phyloP scores from a whole-genome alignment of 2,888 invertebrate species.

The Nephrotoma flavescens region DNA sequence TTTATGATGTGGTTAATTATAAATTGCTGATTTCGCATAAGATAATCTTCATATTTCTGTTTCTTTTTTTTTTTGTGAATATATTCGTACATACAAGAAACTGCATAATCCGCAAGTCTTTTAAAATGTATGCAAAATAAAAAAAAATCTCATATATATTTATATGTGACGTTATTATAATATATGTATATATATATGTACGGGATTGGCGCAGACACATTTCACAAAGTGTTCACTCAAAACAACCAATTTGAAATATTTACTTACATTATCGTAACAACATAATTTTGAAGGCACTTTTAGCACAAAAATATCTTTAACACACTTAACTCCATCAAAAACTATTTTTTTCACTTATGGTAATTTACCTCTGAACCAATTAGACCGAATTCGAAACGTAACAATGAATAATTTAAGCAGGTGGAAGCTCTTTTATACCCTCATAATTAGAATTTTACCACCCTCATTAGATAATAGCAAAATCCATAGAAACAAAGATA shows the following conservation, averaged over 20 bases:
- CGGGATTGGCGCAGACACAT: neutral
- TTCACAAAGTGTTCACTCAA: neutral
- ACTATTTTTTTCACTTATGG: neutral
- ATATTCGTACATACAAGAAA: neutral
- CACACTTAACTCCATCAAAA: neutral
- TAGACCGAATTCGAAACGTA: neutral
- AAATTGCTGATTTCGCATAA: neutral
- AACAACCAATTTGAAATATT: neutral
- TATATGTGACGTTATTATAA: neutral
- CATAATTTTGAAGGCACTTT: neutral
- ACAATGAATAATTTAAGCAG: conserved; percentile 12
- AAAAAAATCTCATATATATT: neutral
- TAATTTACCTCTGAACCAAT: neutral
- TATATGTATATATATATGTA: neutral
- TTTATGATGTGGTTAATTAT: neutral
- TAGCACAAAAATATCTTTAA: neutral
- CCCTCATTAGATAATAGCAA: conserved; percentile 9
- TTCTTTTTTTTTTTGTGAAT: neutral
- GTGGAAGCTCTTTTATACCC: conserved; percentile 15
- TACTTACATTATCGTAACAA: neutral
- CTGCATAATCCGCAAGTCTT: neutral
- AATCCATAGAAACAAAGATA: conserved; percentile 11
- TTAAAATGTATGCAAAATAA: neutral
- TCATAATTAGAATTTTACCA: conserved; percentile 13
- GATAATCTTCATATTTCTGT: neutral